A percentile compares a stretch with the other conserved stretches of the same genome.
Conservation (phyloP, 2,797 vertebrate species). For the Lerista edwardsae region DNA sequence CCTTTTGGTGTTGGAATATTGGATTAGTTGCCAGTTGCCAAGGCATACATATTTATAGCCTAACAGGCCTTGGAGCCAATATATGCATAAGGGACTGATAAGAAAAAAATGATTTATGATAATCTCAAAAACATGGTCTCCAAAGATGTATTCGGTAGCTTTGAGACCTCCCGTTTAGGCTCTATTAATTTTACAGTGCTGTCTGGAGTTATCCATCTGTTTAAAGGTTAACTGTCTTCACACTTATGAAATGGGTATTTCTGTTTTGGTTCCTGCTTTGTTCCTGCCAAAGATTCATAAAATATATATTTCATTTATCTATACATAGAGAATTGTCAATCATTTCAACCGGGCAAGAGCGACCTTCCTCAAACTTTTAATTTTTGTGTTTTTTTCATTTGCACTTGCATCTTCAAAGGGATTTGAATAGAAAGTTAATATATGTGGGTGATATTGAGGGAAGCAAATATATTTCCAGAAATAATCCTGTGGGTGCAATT, state of each 20-base stretch:
- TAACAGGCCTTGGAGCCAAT: constrained; percentile 58
- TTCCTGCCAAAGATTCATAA: constrained; percentile 76
- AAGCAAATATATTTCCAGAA: not conserved
- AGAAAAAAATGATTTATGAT: constrained; percentile 78
- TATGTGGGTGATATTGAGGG: not conserved
- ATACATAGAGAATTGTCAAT: constrained; percentile 56
- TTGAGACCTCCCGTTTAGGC: constrained; percentile 79
- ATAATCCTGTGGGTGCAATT: too few relatives aligned
- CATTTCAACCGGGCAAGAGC: constrained; percentile 49
- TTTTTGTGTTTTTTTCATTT: constrained; percentile 44
- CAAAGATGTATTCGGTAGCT: constrained; percentile 79
- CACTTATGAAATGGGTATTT: constrained; percentile 82
- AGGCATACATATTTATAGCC: constrained; percentile 71
- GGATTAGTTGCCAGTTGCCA: constrained; percentile 54
- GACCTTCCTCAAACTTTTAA: constrained; percentile 55
- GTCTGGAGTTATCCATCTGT: constrained; percentile 87
- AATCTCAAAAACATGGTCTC: constrained; percentile 79
- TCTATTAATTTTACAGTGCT: constrained; percentile 86
- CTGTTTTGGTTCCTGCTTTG: constrained; percentile 81
- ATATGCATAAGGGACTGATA: constrained; percentile 68
- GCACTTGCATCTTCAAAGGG: constrained; percentile 21
- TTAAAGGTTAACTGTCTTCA: constrained; percentile 91
- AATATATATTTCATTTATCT: constrained; percentile 68
- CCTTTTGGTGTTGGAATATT: constrained; percentile 53
- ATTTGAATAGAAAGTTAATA: constrained; percentile 20